Evolutionary conservation across 1,140 invertebrate genomes (phyloP).

Genomic region (Drosophila kikkawai): DNA sequence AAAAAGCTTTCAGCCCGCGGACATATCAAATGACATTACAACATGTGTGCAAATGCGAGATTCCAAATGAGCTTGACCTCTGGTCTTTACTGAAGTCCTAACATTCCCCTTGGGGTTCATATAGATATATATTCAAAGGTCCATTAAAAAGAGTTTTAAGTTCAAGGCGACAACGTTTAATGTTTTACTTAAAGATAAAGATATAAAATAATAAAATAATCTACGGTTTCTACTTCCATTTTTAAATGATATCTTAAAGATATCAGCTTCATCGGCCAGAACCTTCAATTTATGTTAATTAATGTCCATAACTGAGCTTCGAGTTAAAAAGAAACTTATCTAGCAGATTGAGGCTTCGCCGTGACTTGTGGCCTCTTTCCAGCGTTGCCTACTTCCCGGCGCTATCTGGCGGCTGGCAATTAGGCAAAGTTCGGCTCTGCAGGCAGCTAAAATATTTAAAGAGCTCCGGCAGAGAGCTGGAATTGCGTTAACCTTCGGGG

Average conservation of each 20-base stretch:
- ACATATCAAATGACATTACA: slow-evolving; percentile 54
- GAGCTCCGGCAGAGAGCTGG: slow-evolving; percentile 31
- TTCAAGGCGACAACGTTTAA: background rate
- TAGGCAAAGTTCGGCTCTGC: slow-evolving; percentile 60
- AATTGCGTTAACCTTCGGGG: slow-evolving; percentile 53
- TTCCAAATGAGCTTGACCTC: slow-evolving; percentile 19
- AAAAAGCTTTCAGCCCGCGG: slow-evolving; percentile 68
- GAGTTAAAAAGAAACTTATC: background rate
- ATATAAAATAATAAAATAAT: background rate
- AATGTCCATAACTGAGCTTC: background rate
- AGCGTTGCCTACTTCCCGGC: slow-evolving; percentile 38
- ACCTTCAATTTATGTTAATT: background rate
- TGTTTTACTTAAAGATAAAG: background rate
- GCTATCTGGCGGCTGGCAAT: slow-evolving; percentile 50
- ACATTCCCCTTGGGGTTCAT: background rate
- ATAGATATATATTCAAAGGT: too few species aligned
- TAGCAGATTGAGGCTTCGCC: background rate
- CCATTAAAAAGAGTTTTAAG: too few species aligned
- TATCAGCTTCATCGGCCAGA: background rate
- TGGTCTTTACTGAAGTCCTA: slow-evolving; percentile 3
- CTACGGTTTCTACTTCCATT: background rate
- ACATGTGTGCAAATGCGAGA: slow-evolving; percentile 24
- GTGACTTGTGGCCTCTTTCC: slow-evolving; percentile 29
- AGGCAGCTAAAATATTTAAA: slow-evolving; percentile 71
- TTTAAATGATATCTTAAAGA: background rate